Percentiles rank a stretch among this genome's conserved stretches.
These are phyloP conservation scores for Thelaira solivaga DNA, from an alignment of 2,888 invertebrate species.

Conservation along the genomic window DNA sequence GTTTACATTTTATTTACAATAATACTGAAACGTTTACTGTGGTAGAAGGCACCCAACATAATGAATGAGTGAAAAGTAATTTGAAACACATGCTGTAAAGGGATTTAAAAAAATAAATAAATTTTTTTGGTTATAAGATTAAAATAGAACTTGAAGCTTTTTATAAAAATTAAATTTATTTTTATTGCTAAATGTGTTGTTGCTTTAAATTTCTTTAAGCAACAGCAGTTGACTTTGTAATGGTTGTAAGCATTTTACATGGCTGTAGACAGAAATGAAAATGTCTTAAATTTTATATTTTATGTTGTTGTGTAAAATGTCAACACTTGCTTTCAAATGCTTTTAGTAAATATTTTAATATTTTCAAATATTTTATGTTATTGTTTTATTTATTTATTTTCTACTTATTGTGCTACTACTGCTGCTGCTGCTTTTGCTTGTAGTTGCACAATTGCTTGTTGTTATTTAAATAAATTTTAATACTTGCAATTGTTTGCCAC, in stretches of 20 bases:
- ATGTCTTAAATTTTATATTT: constrained; percentile 30
- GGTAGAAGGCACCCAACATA: background rate
- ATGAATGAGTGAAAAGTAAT: constrained; percentile 36
- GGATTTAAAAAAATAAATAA: too few species aligned
- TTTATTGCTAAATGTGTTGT: too few species aligned
- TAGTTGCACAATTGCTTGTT: background rate
- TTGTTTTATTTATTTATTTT: too few species aligned
- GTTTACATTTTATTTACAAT: constrained; percentile 25
- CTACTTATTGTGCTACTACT: too few species aligned
- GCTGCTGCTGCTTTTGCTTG: too few species aligned
- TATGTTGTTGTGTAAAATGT: background rate
- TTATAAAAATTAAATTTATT: too few species aligned
- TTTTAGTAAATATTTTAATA: too few species aligned
- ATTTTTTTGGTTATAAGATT: too few species aligned
- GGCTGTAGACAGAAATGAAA: constrained; percentile 24
- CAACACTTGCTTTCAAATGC: background rate
- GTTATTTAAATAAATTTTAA: constrained; percentile 42
- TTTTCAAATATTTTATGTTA: too few species aligned
- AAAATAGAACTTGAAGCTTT: too few species aligned
- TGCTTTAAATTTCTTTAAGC: too few species aligned
- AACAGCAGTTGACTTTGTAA: background rate
- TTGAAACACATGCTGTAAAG: constrained; percentile 3
- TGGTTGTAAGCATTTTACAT: constrained; percentile 2
- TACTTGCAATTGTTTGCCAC: constrained; percentile 31
- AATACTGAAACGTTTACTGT: constrained; percentile 3